Percentiles rank a stretch among this genome's conserved stretches.
Conservation (phyloP, 1,140 invertebrate species). For the Drosophila santomea region DNA sequence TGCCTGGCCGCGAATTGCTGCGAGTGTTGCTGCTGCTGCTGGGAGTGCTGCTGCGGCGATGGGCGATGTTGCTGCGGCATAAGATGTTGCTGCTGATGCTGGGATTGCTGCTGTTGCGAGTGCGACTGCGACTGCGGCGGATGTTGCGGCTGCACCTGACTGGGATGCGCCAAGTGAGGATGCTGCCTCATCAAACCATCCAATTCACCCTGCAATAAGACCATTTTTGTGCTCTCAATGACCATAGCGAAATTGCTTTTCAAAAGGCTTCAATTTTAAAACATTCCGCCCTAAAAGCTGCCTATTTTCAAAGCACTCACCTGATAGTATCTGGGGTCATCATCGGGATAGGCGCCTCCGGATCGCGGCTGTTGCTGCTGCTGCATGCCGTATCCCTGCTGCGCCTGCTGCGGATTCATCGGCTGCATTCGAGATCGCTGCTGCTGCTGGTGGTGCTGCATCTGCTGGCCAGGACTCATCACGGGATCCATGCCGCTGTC, state of each 20-base stretch:
- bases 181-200: slow-evolving; percentile 91
- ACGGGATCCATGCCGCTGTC: slow-evolving; percentile 79
- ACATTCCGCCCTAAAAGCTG: no score
- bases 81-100: slow-evolving; percentile 65
- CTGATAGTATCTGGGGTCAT: slow-evolving; percentile 88
- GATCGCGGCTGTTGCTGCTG: slow-evolving; percentile 46
- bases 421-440: slow-evolving; percentile 48
- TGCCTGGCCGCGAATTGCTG: slow-evolving; percentile 39
- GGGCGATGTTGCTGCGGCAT: slow-evolving; percentile 43
- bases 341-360: slow-evolving; percentile 84
- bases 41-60: slow-evolving; percentile 36
- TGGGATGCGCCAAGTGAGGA: slow-evolving; percentile 87
- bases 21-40: slow-evolving; percentile 35
- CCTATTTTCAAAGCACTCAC: slow-evolving; percentile 19
- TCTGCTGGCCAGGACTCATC: slow-evolving; percentile 66
- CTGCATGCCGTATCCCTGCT: slow-evolving; percentile 62
- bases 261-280: no score
- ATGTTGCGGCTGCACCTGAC: slow-evolving; percentile 80
- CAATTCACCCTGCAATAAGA: slow-evolving; percentile 87
- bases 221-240: no score
- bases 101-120: slow-evolving; percentile 77
- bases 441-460: slow-evolving; percentile 65
- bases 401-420: slow-evolving; percentile 58
- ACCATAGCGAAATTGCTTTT: no score
- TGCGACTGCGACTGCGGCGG: slow-evolving; percentile 53